phyloP scores from a whole-genome alignment of 2,797 vertebrate species.

The Cynopterus sphinx region DNA sequence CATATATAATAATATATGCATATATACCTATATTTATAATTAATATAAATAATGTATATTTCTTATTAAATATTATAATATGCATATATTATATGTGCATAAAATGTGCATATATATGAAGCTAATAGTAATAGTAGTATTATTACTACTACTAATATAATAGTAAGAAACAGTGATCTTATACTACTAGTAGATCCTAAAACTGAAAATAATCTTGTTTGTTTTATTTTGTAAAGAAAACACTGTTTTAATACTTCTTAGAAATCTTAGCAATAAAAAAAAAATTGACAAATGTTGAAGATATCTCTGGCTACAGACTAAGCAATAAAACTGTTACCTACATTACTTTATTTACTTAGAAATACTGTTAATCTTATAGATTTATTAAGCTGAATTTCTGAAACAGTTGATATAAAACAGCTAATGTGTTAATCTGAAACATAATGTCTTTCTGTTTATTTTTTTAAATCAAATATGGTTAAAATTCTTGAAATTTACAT shows the following conservation, averaged over 20 bases:
- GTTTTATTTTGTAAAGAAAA: background rate
- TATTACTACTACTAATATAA: background rate
- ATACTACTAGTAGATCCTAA: background rate
- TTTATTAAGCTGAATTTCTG: background rate
- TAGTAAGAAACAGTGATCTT: background rate
- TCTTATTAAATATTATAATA: too few relatives aligned
- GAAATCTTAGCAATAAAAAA: conserved; percentile 28
- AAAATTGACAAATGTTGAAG: background rate
- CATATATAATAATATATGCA: too few relatives aligned
- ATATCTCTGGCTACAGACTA: background rate
- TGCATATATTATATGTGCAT: too few relatives aligned
- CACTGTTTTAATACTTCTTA: background rate
- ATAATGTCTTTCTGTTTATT: background rate
- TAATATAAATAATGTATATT: too few relatives aligned
- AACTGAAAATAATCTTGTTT: background rate
- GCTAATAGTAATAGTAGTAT: background rate
- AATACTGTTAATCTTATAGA: background rate
- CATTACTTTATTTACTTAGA: background rate
- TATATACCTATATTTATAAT: too few relatives aligned
- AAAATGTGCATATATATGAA: background rate
- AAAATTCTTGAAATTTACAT: background rate
- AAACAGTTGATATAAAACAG: background rate
- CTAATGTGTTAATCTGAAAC: background rate
- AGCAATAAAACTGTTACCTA: background rate
- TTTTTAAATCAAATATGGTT: background rate